These are phyloP conservation scores for Cryptocephalus moraei DNA, from an alignment of 2,888 invertebrate genomes.

Conservation along the genomic window DNA sequence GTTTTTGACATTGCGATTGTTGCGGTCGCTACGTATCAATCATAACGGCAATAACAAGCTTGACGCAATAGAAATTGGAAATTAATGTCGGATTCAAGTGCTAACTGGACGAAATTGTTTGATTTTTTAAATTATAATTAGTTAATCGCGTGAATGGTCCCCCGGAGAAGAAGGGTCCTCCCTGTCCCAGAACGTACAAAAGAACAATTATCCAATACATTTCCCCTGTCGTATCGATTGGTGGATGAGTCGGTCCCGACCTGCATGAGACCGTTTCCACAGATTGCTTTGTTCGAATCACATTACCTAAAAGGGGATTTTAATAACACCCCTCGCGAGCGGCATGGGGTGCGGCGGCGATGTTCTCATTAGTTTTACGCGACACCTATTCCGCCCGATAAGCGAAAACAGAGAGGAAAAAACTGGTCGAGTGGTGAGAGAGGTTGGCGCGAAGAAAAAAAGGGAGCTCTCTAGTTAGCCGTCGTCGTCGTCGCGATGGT, in stretches of 20 bases:
- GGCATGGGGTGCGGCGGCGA: constrained; percentile 2
- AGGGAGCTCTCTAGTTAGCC: background rate
- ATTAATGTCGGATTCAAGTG: too few species aligned
- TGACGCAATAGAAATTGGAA: too few species aligned
- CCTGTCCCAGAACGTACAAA: too few species aligned
- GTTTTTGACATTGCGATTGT: too few species aligned
- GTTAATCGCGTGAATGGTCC: too few species aligned
- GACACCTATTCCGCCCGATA: background rate
- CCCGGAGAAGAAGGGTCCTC: too few species aligned
- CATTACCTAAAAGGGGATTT: constrained; percentile 20
- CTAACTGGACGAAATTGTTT: too few species aligned
- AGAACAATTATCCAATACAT: too few species aligned
- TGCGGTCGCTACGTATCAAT: too few species aligned
- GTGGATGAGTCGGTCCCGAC: constrained; percentile 7
- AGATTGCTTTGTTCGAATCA: constrained; percentile 22
- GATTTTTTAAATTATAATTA: too few species aligned
- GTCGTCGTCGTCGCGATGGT: background rate
- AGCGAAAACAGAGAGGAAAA: too few species aligned
- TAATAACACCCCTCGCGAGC: constrained; percentile 16
- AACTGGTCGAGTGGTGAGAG: background rate
- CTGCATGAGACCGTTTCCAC: constrained; percentile 14
- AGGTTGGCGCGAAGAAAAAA: background rate
- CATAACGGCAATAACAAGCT: too few species aligned
- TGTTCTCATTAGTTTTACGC: constrained; percentile 7
- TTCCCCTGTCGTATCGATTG: background rate